Evolutionary conservation across 2,797 vertebrate species (phyloP), one percentile per base, ranked within the genome.

Genomic region (Myotis planiceps): DNA sequence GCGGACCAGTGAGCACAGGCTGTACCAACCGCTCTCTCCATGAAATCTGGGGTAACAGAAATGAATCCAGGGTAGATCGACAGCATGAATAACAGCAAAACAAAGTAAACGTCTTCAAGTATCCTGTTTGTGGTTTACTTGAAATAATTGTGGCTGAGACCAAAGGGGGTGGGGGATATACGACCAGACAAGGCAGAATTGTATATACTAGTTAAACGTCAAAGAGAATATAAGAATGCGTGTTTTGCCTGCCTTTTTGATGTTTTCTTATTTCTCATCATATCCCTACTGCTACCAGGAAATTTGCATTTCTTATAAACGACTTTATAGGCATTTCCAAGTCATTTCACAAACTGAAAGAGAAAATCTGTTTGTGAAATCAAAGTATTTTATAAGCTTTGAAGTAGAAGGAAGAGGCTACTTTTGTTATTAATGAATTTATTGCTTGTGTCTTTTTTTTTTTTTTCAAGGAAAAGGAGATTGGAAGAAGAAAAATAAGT

Each of bases 401-500:
- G 90, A 95, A 85, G 96, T 51, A 51, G 55, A 89, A 95, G 75
- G 66, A 83, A 95, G 83, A 92, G 71, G 66, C 83, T 76, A 66
- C 94, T 97, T 98, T 97, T 85, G 87, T 97, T 97, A 97, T 68
- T 97, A 84, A 95, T 96, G 74, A 97, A 98, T 97, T 82, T 97
- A 92, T 71, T 74, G 60, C 75, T 93, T 97, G 45, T 97, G 76
- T 42, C 45, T 95, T 80, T 85, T 45, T 29, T 85, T 95, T 80
- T 85, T 42, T 29, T 85, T 93, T 97, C 19, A 97, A 99, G 99
- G 99, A 95, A 99, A 99, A 99, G 99, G 99, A 99, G 99, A 99
- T 97, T 99, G 99, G 98, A 99, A 99, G 98, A 99, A 99, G 99
- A 99, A 99, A 98, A 99, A 99, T 96, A 99, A 99, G 97, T 99